Base-by-base conservation (phyloP, 2,888 invertebrate species). In the Cheilosia vernalis region DNA sequence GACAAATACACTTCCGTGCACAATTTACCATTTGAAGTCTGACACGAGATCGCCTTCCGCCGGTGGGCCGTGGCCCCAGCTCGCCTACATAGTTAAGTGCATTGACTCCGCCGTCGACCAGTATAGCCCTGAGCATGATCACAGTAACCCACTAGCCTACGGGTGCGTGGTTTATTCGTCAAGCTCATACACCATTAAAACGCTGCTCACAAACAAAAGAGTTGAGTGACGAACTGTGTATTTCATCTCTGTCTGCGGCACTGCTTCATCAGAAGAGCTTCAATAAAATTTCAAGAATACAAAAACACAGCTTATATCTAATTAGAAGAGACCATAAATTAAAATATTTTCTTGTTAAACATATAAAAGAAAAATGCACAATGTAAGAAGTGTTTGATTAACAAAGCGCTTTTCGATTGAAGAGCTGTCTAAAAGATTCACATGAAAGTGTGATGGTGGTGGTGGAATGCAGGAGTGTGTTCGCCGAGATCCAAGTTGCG, bases 1-100 rank as follows among this genome's bases (percentile, higher is more conserved):
- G 82, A 73, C 72, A 78, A 83, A 73, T 73, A 83, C 60, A 83
- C 66, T 83, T 78, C 78, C 72, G 72, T 73, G 66, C 72, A 77
- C 67, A 72, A 61, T 78, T 61, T 53, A 33, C 30, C 51, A 61
- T 73, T 73, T 66, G 58, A 61, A 77, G 55, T 72, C 67, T 44
- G 51, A 66, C 64, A 42, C 21, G 19, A 77, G 63, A 49, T 55
- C 55, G 64, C 44, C 33, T 58, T 24, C 37, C 44, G 6, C 47
- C n/a, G 27, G 27, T 27, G 13, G 6, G 1, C 47, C n/a, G 27
- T 27, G 13, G 13, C 33, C 9, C 17, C 56, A 33, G n/a, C 13
- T 69, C 73, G 78, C 63, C 78, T 51, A 78, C 78, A 67, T 37
- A 17, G 10, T 4, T 13, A 10, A 40, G 60, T 72, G 47, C 82